Conservation (phyloP, 2,888 invertebrate species). For the Archips crataeganus region DNA sequence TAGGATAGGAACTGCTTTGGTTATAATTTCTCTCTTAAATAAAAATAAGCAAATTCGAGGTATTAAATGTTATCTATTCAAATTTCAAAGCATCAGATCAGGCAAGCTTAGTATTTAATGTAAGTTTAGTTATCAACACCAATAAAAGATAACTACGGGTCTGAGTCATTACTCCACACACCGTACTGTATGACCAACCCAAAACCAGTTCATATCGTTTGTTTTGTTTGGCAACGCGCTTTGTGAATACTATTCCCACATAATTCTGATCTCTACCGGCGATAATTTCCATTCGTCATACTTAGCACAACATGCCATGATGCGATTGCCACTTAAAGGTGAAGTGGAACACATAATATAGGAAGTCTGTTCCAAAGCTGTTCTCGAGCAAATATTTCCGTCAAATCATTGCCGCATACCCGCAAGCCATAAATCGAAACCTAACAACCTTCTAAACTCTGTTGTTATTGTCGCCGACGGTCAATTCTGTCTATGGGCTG, state of each 20-base stretch:
- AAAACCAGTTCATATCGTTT: slow-evolving; percentile 37
- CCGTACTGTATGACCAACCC: slow-evolving; percentile 21
- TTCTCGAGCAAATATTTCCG: slow-evolving; percentile 47
- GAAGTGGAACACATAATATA: slow-evolving; percentile 26
- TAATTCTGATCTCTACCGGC: slow-evolving; percentile 14
- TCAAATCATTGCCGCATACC: slow-evolving; percentile 52
- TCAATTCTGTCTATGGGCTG: neutral
- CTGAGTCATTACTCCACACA: slow-evolving; percentile 30
- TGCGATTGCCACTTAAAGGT: slow-evolving; percentile 21
- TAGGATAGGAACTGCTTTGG: neutral
- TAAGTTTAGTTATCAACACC: slow-evolving; percentile 6
- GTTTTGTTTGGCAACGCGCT: slow-evolving; percentile 19
- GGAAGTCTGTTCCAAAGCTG: slow-evolving; percentile 44
- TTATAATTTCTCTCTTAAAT: neutral
- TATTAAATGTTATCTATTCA: neutral
- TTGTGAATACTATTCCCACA: slow-evolving; percentile 26
- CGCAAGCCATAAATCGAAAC: slow-evolving; percentile 21
- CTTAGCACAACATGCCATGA: neutral
- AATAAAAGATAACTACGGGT: slow-evolving; percentile 25
- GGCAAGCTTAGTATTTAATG: slow-evolving; percentile 9
- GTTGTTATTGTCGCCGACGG: neutral
- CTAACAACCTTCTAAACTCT: slow-evolving; percentile 8
- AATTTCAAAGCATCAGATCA: neutral
- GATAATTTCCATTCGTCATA: slow-evolving; percentile 13
- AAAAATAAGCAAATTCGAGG: neutral